phyloP scores from a whole-genome alignment of 2,113 vertebrate genomes.

The Axis porcinus region DNA sequence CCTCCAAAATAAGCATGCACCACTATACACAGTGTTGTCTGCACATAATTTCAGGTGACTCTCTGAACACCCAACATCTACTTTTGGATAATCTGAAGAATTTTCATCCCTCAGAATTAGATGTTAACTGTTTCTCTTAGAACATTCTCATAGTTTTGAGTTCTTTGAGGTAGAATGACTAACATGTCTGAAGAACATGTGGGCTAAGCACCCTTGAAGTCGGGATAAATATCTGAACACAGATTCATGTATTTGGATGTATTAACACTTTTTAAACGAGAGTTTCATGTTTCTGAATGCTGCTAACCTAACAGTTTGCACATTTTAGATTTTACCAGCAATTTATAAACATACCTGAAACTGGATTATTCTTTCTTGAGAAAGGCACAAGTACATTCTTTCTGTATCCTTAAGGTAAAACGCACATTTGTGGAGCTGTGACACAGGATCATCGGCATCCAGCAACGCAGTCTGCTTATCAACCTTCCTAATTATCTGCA shows the following conservation, averaged over 20 bases:
- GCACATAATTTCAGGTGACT: neutral
- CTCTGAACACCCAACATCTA: neutral
- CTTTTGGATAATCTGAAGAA: neutral
- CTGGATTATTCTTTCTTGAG: slow-evolving; percentile 99
- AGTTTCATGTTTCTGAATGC: neutral
- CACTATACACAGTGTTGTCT: neutral
- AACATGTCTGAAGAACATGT: neutral
- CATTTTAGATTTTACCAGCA: neutral
- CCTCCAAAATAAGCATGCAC: neutral
- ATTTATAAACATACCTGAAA: slow-evolving; percentile 91
- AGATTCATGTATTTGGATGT: neutral
- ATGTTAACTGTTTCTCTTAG: neutral
- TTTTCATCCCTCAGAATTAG: neutral
- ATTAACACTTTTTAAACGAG: neutral
- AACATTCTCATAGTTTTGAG: neutral
- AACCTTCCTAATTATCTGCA: slow-evolving; percentile 97
- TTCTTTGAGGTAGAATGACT: neutral
- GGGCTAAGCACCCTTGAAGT: neutral
- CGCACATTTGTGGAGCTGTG: slow-evolving; percentile 99
- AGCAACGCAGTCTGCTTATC: slow-evolving; percentile 98
- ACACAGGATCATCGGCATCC: slow-evolving; percentile 98
- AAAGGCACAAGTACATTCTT: slow-evolving; percentile 99
- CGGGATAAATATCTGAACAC: neutral
- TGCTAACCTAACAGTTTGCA: neutral
- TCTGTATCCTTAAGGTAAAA: slow-evolving; percentile 99